phyloP scores from a whole-genome alignment of 1,140 invertebrate genomes.

The Stegodyphus mimosarum region DNA sequence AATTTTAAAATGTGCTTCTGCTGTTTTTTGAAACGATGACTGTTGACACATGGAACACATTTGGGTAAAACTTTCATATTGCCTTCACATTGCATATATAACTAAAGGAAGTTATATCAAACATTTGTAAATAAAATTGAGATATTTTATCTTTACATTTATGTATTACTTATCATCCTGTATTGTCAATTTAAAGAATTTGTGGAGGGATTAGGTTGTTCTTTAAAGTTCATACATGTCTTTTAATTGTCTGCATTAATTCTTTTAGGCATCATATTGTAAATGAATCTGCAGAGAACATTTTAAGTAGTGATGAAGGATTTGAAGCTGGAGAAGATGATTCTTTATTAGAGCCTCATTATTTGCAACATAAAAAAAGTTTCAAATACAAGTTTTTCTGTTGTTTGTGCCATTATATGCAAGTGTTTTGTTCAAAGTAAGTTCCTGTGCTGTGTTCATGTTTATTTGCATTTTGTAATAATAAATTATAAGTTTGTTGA shows the following conservation, averaged over 20 bases:
- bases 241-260: background rate
- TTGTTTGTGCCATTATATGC: conserved; percentile 55
- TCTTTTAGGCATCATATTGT: conserved; percentile 23
- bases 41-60: background rate
- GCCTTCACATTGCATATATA: background rate
- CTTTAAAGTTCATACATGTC: background rate
- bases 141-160: too few species aligned
- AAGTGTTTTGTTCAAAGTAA: conserved; percentile 43
- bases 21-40: background rate
- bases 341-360: conserved; percentile 56
- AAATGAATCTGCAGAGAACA: conserved; percentile 37
- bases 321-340: conserved; percentile 62
- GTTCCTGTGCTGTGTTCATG: background rate
- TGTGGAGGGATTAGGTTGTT: background rate
- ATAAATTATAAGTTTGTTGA: too few species aligned
- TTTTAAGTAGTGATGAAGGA: conserved; percentile 61
- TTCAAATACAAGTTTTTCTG: conserved; percentile 58
- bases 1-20: background rate
- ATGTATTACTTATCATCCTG: too few species aligned
- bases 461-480: too few species aligned
- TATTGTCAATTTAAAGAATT: background rate
- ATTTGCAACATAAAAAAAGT: conserved; percentile 33
- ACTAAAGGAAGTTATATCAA: too few species aligned
- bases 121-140: too few species aligned
- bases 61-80: background rate